These are phyloP conservation scores for Lanistes nyassanus DNA, from an alignment of 1,140 invertebrate genomes.

Conservation along the genomic window DNA sequence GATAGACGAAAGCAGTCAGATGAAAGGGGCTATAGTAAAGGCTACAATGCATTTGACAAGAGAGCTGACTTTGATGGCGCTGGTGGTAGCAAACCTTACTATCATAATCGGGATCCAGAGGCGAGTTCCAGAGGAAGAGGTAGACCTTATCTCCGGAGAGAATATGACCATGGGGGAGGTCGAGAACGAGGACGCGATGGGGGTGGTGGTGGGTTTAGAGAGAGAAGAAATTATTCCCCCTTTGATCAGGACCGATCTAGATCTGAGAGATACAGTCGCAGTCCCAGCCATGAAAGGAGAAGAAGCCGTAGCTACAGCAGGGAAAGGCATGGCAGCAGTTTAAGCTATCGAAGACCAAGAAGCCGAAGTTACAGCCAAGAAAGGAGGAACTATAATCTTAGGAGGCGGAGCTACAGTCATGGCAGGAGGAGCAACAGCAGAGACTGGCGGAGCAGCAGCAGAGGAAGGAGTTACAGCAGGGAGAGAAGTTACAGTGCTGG, in stretches of 20 bases:
- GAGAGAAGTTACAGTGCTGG: slow-evolving; percentile 9
- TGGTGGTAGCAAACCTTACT: neutral
- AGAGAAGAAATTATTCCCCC: neutral
- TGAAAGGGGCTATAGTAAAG: slow-evolving; percentile 20
- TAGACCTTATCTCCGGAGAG: neutral
- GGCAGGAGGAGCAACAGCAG: slow-evolving; percentile 14
- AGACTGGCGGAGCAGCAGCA: neutral
- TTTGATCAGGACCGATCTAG: neutral
- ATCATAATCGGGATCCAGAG: too few species aligned
- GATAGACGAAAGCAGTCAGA: slow-evolving; percentile 16
- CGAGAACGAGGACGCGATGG: slow-evolving; percentile 5
- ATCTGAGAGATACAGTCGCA: slow-evolving; percentile 4
- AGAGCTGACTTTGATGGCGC: neutral
- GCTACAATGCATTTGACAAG: neutral
- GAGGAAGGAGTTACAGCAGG: slow-evolving; percentile 15
- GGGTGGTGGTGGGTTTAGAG: slow-evolving; percentile 5
- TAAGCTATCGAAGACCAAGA: slow-evolving; percentile 9
- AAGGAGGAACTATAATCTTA: too few species aligned
- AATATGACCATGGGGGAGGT: slow-evolving; percentile 4
- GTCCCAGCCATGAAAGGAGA: slow-evolving; percentile 13
- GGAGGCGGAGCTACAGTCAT: too few species aligned
- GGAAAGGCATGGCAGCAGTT: slow-evolving; percentile 16
- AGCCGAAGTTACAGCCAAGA: slow-evolving; percentile 23
- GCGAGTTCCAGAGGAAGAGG: slow-evolving; percentile 3
- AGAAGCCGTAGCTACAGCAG: slow-evolving; percentile 19